These are phyloP conservation scores for Bryconaethiops microstoma DNA, from an alignment of 2,797 vertebrate species.

Conservation along the genomic window DNA sequence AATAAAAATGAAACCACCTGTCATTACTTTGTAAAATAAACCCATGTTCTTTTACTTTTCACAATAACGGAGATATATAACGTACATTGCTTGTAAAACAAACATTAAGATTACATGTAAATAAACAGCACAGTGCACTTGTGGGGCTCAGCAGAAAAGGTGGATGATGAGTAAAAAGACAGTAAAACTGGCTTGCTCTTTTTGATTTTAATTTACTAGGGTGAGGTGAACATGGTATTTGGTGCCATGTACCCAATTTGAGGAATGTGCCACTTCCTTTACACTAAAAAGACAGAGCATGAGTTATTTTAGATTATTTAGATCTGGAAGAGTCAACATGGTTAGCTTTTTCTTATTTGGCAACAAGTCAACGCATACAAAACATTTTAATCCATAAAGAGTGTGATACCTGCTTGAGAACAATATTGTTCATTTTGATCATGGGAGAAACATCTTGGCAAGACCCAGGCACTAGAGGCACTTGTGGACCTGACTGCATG, in stretches of 20 bases:
- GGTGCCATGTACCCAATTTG: background rate
- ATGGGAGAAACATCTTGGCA: slow-evolving; percentile 81
- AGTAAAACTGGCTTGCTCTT: background rate
- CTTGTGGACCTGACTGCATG: slow-evolving; percentile 62
- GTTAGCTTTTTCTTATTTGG: no score
- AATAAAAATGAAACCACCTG: slow-evolving; percentile 36
- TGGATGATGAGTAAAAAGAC: background rate
- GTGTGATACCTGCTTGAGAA: slow-evolving; percentile 85
- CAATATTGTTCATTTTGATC: slow-evolving; percentile 91
- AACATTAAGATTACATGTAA: background rate
- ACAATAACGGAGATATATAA: background rate
- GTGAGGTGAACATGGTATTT: background rate
- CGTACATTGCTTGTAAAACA: background rate
- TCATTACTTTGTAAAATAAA: slow-evolving; percentile 6
- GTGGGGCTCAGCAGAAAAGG: background rate
- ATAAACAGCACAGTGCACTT: background rate
- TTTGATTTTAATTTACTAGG: background rate
- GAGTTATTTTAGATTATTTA: background rate
- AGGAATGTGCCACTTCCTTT: background rate
- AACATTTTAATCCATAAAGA: background rate
- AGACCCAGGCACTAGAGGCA: slow-evolving; percentile 73
- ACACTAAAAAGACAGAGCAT: background rate
- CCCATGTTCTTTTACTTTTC: background rate
- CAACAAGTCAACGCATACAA: no score
- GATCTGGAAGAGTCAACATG: no score